Percentiles rank a stretch among this genome's conserved stretches.
Conservation (phyloP, 2,888 invertebrate genomes). For the Dinocampus coccinellae region DNA sequence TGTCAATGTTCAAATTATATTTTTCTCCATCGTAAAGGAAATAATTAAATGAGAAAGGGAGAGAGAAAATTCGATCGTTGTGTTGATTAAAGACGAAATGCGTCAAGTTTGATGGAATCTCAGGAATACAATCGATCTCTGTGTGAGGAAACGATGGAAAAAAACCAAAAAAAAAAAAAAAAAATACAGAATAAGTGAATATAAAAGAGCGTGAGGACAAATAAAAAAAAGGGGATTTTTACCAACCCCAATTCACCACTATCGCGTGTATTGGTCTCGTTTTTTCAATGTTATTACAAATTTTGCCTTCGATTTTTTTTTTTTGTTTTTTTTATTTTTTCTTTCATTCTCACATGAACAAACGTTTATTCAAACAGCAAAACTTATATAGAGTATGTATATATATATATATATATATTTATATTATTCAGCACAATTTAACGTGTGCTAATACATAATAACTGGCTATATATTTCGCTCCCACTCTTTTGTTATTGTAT, state of each 20-base stretch:
- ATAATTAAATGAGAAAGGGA: neutral
- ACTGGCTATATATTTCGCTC: neutral
- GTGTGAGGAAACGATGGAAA: no score
- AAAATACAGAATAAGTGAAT: neutral
- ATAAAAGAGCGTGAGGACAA: neutral
- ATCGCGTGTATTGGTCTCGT: neutral
- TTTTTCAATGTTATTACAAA: neutral
- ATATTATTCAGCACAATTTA: neutral
- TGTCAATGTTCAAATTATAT: neutral
- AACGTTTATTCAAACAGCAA: neutral
- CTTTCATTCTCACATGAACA: neutral
- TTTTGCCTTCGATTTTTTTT: neutral
- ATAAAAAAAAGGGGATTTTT: neutral
- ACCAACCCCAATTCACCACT: constrained; percentile 9
- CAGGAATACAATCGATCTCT: neutral
- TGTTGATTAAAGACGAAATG: neutral
- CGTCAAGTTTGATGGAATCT: neutral
- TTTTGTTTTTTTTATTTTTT: neutral
- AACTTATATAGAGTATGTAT: neutral
- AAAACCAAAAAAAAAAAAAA: neutral
- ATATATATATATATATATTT: no score
- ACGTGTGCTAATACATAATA: constrained; percentile 9
- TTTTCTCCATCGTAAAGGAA: neutral
- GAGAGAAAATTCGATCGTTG: neutral
- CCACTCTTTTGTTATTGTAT: neutral